Evolutionary conservation across 2,888 invertebrate genomes (phyloP).

Genomic region (Dichetophora obliterata): DNA sequence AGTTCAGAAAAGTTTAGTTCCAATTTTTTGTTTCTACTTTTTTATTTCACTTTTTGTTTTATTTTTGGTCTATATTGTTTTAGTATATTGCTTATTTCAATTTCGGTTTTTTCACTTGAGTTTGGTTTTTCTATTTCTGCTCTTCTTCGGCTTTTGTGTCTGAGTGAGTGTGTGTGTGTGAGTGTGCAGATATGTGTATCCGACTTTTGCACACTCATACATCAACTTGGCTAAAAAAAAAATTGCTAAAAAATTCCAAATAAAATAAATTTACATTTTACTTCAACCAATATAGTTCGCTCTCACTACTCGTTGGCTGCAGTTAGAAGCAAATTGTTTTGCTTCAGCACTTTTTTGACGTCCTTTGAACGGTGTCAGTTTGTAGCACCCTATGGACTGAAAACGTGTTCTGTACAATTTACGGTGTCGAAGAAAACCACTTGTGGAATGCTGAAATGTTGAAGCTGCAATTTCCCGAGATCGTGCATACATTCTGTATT

Average conservation of each 20-base stretch:
- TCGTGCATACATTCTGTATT: no score
- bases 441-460: no score
- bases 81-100: conserved; percentile 12
- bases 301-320: no score
- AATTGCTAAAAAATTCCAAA: neutral
- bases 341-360: neutral
- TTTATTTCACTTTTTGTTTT: neutral
- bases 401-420: no score
- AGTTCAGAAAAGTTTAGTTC: neutral
- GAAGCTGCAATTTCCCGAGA: no score
- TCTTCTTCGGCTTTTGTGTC: neutral
- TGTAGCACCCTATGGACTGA: no score
- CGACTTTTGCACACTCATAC: conserved; percentile 8
- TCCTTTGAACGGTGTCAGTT: neutral
- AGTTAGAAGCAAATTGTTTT: neutral
- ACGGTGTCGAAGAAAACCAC: no score
- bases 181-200: neutral
- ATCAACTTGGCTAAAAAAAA: neutral
- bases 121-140: neutral
- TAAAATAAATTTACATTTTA: conserved; percentile 4
- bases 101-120: conserved; percentile 9
- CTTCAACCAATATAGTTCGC: neutral
- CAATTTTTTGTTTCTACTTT: neutral
- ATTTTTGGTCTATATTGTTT: conserved; percentile 1
- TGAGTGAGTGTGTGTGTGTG: neutral